A percentile compares a stretch with the other conserved stretches of the same genome.
Evolutionary conservation across 1,140 invertebrate species (phyloP).

Genomic region (Trialeurodes vaporariorum): DNA sequence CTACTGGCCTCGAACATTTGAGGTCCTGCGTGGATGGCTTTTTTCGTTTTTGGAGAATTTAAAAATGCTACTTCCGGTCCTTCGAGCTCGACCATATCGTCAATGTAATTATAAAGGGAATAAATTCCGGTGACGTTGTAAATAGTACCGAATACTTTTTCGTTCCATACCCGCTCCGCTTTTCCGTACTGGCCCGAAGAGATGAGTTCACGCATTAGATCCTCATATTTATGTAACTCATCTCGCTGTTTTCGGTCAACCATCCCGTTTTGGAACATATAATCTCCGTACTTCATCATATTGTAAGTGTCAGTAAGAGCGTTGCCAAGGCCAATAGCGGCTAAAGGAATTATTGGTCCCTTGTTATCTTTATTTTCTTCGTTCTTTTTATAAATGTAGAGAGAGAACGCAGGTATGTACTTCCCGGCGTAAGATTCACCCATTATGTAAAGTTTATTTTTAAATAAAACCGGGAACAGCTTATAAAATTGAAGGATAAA

Average conservation of each 20-base stretch:
- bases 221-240: neutral
- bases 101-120: conserved; percentile 2
- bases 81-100: neutral
- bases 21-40: conserved; percentile 23
- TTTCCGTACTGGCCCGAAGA: neutral
- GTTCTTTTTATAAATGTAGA: conserved; percentile 57
- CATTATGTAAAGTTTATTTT: conserved; percentile 59
- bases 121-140: too few species aligned
- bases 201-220: too few species aligned
- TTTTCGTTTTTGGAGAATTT: conserved; percentile 45
- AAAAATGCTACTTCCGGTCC: conserved; percentile 34
- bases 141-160: too few species aligned
- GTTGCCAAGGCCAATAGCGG: conserved; percentile 70
- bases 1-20: conserved; percentile 22
- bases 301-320: conserved; percentile 67
- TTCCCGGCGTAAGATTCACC: conserved; percentile 72
- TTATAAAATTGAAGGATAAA: conserved; percentile 35
- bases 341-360: conserved; percentile 44
- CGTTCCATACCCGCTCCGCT: neutral
- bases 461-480: conserved; percentile 50
- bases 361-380: conserved; percentile 17
- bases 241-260: conserved; percentile 26
- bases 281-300: conserved; percentile 65
- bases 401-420: conserved; percentile 66
- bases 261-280: conserved; percentile 63